These are phyloP conservation scores for Petrophora chlorosata DNA, from an alignment of 2,888 invertebrate species.

Conservation along the genomic window DNA sequence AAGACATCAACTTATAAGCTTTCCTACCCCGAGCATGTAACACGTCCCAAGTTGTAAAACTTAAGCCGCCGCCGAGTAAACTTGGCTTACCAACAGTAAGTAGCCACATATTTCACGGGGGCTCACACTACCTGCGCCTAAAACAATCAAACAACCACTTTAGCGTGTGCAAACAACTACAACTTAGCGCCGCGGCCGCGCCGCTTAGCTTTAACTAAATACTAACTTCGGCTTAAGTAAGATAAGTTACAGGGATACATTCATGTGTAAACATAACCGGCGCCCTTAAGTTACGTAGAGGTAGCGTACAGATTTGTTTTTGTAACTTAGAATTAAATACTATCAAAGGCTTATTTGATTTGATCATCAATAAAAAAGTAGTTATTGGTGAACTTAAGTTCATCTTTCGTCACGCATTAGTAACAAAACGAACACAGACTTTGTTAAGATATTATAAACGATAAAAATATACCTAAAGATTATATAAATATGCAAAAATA, in stretches of 20 bases:
- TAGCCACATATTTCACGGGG: slow-evolving; percentile 78
- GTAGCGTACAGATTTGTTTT: not conserved
- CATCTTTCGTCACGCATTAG: too few relatives aligned
- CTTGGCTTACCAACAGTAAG: slow-evolving; percentile 74
- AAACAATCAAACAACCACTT: slow-evolving; percentile 77
- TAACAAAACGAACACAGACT: too few relatives aligned
- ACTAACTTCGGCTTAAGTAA: slow-evolving; percentile 75
- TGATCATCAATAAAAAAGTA: too few relatives aligned
- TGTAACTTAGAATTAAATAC: not conserved
- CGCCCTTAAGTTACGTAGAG: not conserved
- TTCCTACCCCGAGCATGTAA: slow-evolving; percentile 17
- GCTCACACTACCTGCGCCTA: slow-evolving; percentile 77
- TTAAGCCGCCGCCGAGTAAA: slow-evolving; percentile 63
- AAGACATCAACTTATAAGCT: not conserved
- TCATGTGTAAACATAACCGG: slow-evolving; percentile 39
- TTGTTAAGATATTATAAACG: not conserved
- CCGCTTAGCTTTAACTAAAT: slow-evolving; percentile 78
- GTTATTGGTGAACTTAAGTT: too few relatives aligned
- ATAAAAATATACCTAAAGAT: not conserved
- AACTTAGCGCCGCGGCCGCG: slow-evolving; percentile 39
- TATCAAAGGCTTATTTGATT: too few relatives aligned
- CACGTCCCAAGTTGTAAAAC: slow-evolving; percentile 70
- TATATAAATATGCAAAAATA: slow-evolving; percentile 4
- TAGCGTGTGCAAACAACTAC: slow-evolving; percentile 46
- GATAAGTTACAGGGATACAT: slow-evolving; percentile 59